Evolutionary conservation across 2,888 invertebrate species (phyloP), one percentile per base, ranked within the genome.

Genomic region (Synanthedon tipuliformis): DNA sequence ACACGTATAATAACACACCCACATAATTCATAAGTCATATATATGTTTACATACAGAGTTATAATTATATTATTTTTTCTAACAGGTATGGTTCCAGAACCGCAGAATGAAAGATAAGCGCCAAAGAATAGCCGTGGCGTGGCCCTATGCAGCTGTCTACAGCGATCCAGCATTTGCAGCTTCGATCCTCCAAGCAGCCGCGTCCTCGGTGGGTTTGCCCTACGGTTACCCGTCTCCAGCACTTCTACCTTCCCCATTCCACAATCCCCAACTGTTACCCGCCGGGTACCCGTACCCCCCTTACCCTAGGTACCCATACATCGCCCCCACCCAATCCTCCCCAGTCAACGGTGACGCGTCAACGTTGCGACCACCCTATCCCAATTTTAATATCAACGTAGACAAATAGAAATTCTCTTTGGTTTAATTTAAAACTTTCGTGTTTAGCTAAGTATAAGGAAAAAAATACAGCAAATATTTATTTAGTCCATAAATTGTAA

Each of bases 11-110:
- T 27, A 27, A 27, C 27, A 5, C 7, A 27, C 27, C 27, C 18
- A 23, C 23, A 23, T 23, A 23, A 4, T 49, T 49, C 16, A 12
- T 16, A 49, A 48, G 1, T 18, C 49, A 11, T 15, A 16, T 41
- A 41, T 41, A 41, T n/a, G 41, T 41, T 4, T 41, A 41, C 1
- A 27, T 27, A 34, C 34, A 45, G 45, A 12, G 4, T 45, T 45
- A 13, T 13, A 11, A 45, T 45, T 7, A 13, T 3, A n/a, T 8
- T 61, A 40, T 52, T 51, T 61, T 79, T 75, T 64, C 64, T 4
- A 45, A 80, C 89, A 96, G 95, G 96, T 97, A 16, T 99, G 99
- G 99, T 99, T 99, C 78, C 97, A 97, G 89, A 97, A 97, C 77
- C 90, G 97, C 41, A 89, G 97, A 52, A 97, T 97, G 97, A 97